Base-by-base conservation (phyloP, 92 coral and sea anemone species). In the Porites divaricata region DNA sequence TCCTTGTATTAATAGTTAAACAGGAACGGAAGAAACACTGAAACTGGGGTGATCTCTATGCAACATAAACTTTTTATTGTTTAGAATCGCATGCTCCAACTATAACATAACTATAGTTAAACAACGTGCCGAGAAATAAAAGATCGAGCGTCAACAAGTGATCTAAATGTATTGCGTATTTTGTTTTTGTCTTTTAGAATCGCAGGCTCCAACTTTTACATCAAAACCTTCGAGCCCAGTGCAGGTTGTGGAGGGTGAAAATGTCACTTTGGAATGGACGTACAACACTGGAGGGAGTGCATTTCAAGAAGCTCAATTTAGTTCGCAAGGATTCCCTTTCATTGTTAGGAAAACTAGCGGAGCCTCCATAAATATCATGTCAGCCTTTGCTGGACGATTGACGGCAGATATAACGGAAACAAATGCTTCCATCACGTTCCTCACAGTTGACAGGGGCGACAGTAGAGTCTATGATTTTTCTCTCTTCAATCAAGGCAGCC, bases 231-330 rank as follows among this genome's bases (percentile, higher is more conserved):
- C 17, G 52, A 28, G n/a, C n/a, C 51, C 19, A 68, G n/a, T 28
- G 2, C 17, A 11, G 26, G 73, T 68, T 26, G 45, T 68, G 73
- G 73, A 68, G 5, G 73, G 73, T 22, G n/a, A 28, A 26, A 14
- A 7, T 26, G 7, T 68, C 8, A 68, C 73, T 9, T 13, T 68
- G 52, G 73, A 68, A 68, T 68, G 73, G 73, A 68, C 73, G n/a
- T 68, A 26, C 52, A 12, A 35, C 73, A 1, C 26, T 68, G 52
- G 20, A 10, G 52, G 51, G 35, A 13, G 51, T 24, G 48, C 51
- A 24, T 26, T 26, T 26, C 51, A 52, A 14, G 1, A 9, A 21
- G 73, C 15, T 8, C 15, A 6, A 68, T 68, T 68, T 35, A 8
- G n/a, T 2, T 1, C 22, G 1, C 6, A 9, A 2, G 73, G 52